Percentiles rank a stretch among this genome's conserved stretches.
Conservation (phyloP, 2,888 invertebrate species). For the Dermolepida albohirtum region DNA sequence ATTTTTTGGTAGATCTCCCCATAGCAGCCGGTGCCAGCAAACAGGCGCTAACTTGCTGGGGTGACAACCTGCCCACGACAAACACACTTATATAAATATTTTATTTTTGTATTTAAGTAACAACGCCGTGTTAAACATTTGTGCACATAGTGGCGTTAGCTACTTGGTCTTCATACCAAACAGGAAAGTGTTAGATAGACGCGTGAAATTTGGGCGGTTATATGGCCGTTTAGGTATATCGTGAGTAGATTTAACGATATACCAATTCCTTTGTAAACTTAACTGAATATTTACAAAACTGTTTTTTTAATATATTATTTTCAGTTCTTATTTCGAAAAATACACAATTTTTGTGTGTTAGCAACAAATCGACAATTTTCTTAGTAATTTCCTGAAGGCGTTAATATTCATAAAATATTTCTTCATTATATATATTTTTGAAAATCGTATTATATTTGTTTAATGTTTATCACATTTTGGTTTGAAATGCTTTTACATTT, state of each 20-base stretch:
- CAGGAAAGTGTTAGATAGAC: conserved; percentile 23
- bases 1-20: conserved; percentile 29
- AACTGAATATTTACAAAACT: conserved; percentile 23
- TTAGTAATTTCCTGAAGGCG: no score
- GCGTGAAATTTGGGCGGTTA: conserved; percentile 28
- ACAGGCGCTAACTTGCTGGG: conserved; percentile 36
- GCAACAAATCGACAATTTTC: no score
- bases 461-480: no score
- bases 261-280: conserved; percentile 37
- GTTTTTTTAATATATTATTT: conserved; percentile 2
- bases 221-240: conserved; percentile 25
- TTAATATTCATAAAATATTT: no score
- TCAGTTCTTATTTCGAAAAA: not conserved
- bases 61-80: conserved; percentile 38
- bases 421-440: no score
- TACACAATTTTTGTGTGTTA: no score
- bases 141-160: conserved; percentile 33
- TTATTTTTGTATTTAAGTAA: conserved; percentile 37
- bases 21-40: conserved; percentile 37
- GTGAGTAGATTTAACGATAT: conserved; percentile 1
- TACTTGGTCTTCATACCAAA: conserved; percentile 34
- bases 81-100: conserved; percentile 38
- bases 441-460: no score
- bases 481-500: no score
- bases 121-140: conserved; percentile 34